Conservation (phyloP, 2,888 invertebrate species). For the Acrobasis repandana region DNA sequence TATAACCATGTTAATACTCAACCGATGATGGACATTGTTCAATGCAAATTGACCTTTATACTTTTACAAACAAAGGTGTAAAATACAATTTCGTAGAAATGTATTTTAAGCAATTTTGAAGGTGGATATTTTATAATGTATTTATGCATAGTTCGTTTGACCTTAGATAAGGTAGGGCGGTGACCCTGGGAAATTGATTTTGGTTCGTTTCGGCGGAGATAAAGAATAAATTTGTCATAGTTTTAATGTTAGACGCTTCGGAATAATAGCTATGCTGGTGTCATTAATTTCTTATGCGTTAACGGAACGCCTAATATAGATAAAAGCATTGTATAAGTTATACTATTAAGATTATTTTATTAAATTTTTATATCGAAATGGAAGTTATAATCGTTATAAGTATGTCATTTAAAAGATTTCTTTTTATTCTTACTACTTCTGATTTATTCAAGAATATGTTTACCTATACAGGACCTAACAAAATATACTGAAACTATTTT, state of each 20-base stretch:
- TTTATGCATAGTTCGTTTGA: constrained; percentile 65
- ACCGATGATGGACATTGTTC: constrained; percentile 25
- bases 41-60: constrained; percentile 39
- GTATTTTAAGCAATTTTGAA: constrained; percentile 40
- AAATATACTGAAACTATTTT: too few relatives aligned
- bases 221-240: constrained; percentile 29
- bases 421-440: too few relatives aligned
- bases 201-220: constrained; percentile 38
- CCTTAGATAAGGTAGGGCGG: constrained; percentile 48
- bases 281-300: constrained; percentile 20
- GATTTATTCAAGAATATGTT: too few relatives aligned
- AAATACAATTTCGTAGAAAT: constrained; percentile 22
- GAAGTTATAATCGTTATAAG: constrained; percentile 1
- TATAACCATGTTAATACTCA: constrained; percentile 54
- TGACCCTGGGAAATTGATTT: constrained; percentile 67
- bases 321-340: constrained; percentile 10
- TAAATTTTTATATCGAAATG: constrained; percentile 1
- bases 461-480: too few relatives aligned
- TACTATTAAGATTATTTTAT: constrained; percentile 14
- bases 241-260: constrained; percentile 24
- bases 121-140: constrained; percentile 58
- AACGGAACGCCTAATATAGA: constrained; percentile 19
- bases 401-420: background rate
- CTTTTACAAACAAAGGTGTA: constrained; percentile 23
- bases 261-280: constrained; percentile 7